Evolutionary conservation across 2,888 invertebrate species (phyloP).

Genomic region (Apeira syringaria): DNA sequence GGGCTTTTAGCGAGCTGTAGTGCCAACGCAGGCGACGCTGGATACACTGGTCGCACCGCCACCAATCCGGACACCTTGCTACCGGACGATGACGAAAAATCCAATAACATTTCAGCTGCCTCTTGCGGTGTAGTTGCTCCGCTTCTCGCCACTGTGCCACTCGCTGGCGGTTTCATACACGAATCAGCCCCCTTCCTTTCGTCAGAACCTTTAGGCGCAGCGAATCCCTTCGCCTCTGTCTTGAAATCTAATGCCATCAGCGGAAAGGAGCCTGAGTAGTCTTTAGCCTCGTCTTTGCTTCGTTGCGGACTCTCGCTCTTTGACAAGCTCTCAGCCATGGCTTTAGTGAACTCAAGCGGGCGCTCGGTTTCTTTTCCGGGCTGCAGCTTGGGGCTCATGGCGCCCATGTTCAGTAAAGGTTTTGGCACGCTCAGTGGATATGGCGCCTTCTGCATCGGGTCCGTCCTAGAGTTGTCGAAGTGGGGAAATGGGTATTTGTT

Average conservation of each 20-base stretch:
- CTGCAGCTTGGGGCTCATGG: conserved; percentile 68
- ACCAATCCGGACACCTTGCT: conserved; percentile 80
- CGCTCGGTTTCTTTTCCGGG: conserved; percentile 58
- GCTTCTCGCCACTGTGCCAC: conserved; percentile 67
- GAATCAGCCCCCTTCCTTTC: conserved; percentile 76
- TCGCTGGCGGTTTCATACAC: conserved; percentile 74
- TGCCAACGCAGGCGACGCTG: conserved; percentile 81
- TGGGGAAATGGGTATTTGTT: conserved; percentile 74
- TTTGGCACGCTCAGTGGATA: conserved; percentile 76
- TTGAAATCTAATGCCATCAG: conserved; percentile 73
- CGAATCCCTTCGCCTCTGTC: conserved; percentile 74
- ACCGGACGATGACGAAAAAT: conserved; percentile 85
- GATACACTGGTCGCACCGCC: conserved; percentile 82
- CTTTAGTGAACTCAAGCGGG: conserved; percentile 66
- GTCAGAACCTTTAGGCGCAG: conserved; percentile 71
- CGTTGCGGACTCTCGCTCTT: conserved; percentile 66
- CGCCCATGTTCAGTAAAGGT: conserved; percentile 70
- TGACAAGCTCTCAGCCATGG: conserved; percentile 63
- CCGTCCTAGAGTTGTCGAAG: conserved; percentile 65
- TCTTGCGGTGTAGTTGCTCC: conserved; percentile 82
- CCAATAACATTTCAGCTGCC: conserved; percentile 86
- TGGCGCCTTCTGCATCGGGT: conserved; percentile 67
- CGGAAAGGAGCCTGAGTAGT: conserved; percentile 61
- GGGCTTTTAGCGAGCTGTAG: conserved; percentile 91
- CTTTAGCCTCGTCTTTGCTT: conserved; percentile 68